phyloP scores from a whole-genome alignment of 1,140 invertebrate genomes.

The Dinoponera quadriceps region DNA sequence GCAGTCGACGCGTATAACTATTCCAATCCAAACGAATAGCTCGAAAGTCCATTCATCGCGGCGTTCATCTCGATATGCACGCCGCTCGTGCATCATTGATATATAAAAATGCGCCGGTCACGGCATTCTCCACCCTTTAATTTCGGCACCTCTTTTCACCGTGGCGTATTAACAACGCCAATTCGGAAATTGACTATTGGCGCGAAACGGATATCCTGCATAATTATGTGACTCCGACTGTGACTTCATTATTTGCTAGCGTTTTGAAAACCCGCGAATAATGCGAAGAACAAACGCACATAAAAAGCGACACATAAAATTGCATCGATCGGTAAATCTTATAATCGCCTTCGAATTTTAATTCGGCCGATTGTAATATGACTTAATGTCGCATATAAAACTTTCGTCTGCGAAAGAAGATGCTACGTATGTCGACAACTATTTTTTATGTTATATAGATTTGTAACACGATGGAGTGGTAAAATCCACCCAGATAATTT shows the following conservation, averaged over 20 bases:
- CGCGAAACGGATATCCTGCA: background rate
- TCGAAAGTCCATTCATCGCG: constrained; percentile 55
- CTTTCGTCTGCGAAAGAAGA: too few species aligned
- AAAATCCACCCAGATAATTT: background rate
- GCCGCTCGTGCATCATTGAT: constrained; percentile 53
- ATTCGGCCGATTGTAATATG: too few species aligned
- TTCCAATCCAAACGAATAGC: constrained; percentile 58
- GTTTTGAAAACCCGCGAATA: background rate
- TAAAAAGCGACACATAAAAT: too few species aligned
- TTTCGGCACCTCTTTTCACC: constrained; percentile 4
- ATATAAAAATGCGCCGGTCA: constrained; percentile 40
- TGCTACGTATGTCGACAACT: too few species aligned
- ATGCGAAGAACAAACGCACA: background rate
- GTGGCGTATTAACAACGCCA: background rate
- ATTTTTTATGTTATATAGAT: too few species aligned
- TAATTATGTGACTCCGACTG: background rate
- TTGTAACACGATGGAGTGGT: too few species aligned
- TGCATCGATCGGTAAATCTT: too few species aligned
- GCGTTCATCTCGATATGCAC: constrained; percentile 48
- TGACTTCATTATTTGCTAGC: too few species aligned
- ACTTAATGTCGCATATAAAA: too few species aligned
- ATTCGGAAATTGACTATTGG: constrained; percentile 16
- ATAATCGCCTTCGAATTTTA: too few species aligned
- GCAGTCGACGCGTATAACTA: constrained; percentile 52
- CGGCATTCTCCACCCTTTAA: constrained; percentile 29